Evolutionary conservation across 2,113 vertebrate species (phyloP), one percentile per base, ranked within the genome.

Genomic region (Oncorhynchus gorbuscha): DNA sequence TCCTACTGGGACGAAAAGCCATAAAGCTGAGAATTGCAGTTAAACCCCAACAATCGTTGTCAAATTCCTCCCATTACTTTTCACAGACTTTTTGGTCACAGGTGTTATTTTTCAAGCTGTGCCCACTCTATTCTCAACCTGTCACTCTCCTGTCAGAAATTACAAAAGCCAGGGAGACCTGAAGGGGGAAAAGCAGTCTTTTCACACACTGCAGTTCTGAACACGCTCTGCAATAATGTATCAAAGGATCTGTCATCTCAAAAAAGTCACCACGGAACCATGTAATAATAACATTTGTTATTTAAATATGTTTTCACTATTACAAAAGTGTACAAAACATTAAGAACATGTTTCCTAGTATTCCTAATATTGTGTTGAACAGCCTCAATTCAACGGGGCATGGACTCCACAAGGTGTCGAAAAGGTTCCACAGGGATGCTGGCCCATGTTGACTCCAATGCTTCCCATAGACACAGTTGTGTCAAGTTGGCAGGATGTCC

Each of bases 71-170:
- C 59, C 59, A 28, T 65, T 26, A 49, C 35, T 71, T 75, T 72
- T 2, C 13, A n/a, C 13, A 22, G 9, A 9, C 39, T 73, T n/a
- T 75, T 55, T 71, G 35, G 39, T 14, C 59, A 55, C 30, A 51
- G 22, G 12, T 49, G 75, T 78, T 74, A 70, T 76, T 83, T 86
- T 45, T 72, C 77, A 81, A 30, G 68, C 76, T 64, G 39, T 80
- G 67, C 59, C 72, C 61, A 73, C 51, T 66, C 64, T 45, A 81
- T 71, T 76, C 51, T 83, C 26, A 67, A 32, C 71, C 82, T 79
- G 76, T 82, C 84, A 82, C n/a, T 83, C 86, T 75, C 9, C 32
- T 32, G 32, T 80, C 82, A 79, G 58, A 78, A 64, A 35, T 69
- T 8, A 81, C 76, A 81, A 74, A 84, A 79, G 73, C 20, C 45